These are phyloP conservation scores for Ploceus nigricollis DNA, from an alignment of 2,113 vertebrate species.

Conservation along the genomic window DNA sequence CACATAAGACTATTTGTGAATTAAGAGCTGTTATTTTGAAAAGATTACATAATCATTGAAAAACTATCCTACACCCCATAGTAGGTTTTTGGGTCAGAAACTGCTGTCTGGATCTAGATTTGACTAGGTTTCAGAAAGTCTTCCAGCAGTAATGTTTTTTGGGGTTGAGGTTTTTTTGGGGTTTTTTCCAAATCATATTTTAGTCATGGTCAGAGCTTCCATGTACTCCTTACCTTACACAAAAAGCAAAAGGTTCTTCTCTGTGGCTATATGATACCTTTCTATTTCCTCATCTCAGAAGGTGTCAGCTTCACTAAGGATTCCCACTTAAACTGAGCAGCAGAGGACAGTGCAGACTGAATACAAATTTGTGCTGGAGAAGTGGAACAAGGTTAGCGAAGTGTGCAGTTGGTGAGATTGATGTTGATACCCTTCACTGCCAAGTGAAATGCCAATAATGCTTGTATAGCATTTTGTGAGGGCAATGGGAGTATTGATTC, in stretches of 20 bases:
- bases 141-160: not conserved
- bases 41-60: not conserved
- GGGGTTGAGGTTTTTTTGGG: not conserved
- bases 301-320: conserved; percentile 16
- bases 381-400: conserved; percentile 71
- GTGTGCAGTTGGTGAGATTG: conserved; percentile 79
- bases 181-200: not conserved
- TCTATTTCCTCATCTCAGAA: conserved; percentile 32
- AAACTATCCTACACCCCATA: not conserved
- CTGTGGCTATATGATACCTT: not conserved
- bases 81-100: not conserved
- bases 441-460: conserved; percentile 90
- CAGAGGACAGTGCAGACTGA: conserved; percentile 22
- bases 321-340: conserved; percentile 64
- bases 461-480: conserved; percentile 91
- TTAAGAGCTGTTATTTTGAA: conserved; percentile 6
- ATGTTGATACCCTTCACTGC: conserved; percentile 85
- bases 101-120: not conserved
- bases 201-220: not conserved
- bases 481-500: conserved; percentile 87
- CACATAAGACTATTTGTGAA: not conserved
- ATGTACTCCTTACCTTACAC: not conserved
- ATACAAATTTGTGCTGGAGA: conserved; percentile 64
- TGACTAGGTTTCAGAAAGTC: not conserved
- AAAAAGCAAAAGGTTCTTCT: not conserved